Evolutionary conservation across 2,113 vertebrate genomes (phyloP).

Genomic region (Nycticebus coucang): DNA sequence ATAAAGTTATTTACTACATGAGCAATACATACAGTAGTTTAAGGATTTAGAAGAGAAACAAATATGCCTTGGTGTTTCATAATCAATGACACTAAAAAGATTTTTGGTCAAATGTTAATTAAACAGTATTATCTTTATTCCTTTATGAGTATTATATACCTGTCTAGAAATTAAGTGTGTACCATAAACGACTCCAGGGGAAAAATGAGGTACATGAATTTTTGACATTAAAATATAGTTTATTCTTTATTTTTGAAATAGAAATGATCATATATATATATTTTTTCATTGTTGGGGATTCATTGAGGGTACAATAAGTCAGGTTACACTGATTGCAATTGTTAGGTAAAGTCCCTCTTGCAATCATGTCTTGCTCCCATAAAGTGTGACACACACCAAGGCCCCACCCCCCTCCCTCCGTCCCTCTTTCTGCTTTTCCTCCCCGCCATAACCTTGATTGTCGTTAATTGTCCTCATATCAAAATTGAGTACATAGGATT

Average conservation of each 20-base stretch:
- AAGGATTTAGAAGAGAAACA: neutral
- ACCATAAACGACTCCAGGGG: neutral
- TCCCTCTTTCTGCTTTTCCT: too few relatives aligned
- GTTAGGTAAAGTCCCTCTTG: too few relatives aligned
- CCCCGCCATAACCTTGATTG: too few relatives aligned
- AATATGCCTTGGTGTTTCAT: neutral
- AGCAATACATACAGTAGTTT: slow-evolving; percentile 6
- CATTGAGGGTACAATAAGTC: too few relatives aligned
- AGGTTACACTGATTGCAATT: too few relatives aligned
- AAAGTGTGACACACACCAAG: too few relatives aligned
- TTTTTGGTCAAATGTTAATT: slow-evolving; percentile 37
- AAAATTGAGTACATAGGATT: too few relatives aligned
- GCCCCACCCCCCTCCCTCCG: too few relatives aligned
- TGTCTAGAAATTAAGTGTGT: slow-evolving; percentile 25
- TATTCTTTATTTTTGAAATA: slow-evolving; percentile 42
- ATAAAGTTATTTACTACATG: slow-evolving; percentile 28
- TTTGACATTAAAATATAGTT: slow-evolving; percentile 60
- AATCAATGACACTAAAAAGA: neutral
- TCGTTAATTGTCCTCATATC: too few relatives aligned
- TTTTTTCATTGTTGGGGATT: too few relatives aligned
- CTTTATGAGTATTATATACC: neutral
- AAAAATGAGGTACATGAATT: slow-evolving; percentile 33
- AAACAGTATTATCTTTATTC: slow-evolving; percentile 13
- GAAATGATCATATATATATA: slow-evolving; percentile 38
- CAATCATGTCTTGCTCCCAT: too few relatives aligned